Percentiles rank a stretch among this genome's conserved stretches.
These are phyloP conservation scores for Amniataba percoides DNA, from an alignment of 2,797 vertebrate species.

Conservation along the genomic window DNA sequence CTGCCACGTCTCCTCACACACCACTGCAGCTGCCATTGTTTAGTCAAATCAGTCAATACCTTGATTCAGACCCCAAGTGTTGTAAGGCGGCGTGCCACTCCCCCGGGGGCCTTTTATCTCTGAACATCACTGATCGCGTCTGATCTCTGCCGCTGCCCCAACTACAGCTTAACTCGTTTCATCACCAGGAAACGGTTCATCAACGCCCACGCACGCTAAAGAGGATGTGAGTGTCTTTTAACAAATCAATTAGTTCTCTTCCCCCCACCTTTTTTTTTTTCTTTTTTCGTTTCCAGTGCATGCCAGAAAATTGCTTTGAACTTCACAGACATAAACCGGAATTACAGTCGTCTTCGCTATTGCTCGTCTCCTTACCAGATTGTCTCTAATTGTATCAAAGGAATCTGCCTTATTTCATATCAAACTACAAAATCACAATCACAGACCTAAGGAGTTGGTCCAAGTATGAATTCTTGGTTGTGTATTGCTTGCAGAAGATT, in stretches of 20 bases:
- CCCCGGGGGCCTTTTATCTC: constrained; percentile 49
- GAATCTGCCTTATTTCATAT: constrained; percentile 95
- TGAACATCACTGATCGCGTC: constrained; percentile 60
- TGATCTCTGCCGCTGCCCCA: constrained; percentile 54
- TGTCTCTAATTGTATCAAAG: constrained; percentile 88
- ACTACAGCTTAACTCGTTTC: constrained; percentile 61
- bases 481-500: constrained; percentile 89
- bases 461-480: constrained; percentile 84
- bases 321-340: constrained; percentile 86
- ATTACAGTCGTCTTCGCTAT: constrained; percentile 85
- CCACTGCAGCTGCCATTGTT: constrained; percentile 40
- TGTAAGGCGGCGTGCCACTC: constrained; percentile 48
- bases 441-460: constrained; percentile 71
- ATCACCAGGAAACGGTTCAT: constrained; percentile 77
- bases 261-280: constrained; percentile 58
- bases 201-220: constrained; percentile 80
- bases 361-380: constrained; percentile 84
- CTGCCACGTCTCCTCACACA: constrained; percentile 58
- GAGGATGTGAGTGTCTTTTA: constrained; percentile 85
- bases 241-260: constrained; percentile 79
- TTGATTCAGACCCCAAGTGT: constrained; percentile 36
- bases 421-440: constrained; percentile 74
- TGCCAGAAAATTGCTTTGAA: constrained; percentile 89
- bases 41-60: constrained; percentile 46
- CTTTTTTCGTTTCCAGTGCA: constrained; percentile 83